Conservation (phyloP, 2,113 vertebrate genomes). For the Tiliqua scincoides region DNA sequence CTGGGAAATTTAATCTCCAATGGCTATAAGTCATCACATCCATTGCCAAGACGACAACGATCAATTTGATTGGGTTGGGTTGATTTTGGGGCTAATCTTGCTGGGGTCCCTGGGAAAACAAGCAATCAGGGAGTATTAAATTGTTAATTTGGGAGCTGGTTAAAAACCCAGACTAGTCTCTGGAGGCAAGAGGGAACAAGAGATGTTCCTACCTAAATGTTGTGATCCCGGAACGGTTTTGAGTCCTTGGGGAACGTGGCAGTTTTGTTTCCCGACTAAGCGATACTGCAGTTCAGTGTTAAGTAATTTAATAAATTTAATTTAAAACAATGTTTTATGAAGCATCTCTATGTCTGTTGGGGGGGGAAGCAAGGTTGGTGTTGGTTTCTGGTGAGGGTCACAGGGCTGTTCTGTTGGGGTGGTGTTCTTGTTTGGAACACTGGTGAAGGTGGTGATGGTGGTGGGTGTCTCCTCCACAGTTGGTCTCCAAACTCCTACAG, state of each 20-base stretch:
- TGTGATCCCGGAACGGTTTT: background rate
- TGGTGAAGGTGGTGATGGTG: too few species aligned
- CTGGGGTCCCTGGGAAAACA: too few species aligned
- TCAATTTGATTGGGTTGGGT: too few species aligned
- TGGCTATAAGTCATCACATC: background rate
- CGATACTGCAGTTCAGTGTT: conserved; percentile 22
- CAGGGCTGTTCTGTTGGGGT: background rate
- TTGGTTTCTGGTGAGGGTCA: background rate
- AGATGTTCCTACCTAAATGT: background rate
- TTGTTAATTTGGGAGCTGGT: background rate
- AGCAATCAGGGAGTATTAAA: background rate
- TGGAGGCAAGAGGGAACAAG: background rate
- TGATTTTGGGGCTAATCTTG: background rate
- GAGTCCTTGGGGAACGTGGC: background rate
- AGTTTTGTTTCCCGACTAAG: background rate
- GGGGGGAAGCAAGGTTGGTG: background rate
- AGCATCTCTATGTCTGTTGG: background rate
- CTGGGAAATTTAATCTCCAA: background rate
- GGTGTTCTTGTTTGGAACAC: background rate
- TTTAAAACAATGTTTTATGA: conserved; percentile 8
- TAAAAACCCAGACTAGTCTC: background rate
- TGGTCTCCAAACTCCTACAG: background rate
- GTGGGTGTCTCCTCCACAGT: background rate
- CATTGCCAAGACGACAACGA: background rate
- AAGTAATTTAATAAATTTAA: conserved; percentile 37